These are phyloP conservation scores for Andrena hattorfiana DNA, from an alignment of 2,888 invertebrate species.

Conservation along the genomic window DNA sequence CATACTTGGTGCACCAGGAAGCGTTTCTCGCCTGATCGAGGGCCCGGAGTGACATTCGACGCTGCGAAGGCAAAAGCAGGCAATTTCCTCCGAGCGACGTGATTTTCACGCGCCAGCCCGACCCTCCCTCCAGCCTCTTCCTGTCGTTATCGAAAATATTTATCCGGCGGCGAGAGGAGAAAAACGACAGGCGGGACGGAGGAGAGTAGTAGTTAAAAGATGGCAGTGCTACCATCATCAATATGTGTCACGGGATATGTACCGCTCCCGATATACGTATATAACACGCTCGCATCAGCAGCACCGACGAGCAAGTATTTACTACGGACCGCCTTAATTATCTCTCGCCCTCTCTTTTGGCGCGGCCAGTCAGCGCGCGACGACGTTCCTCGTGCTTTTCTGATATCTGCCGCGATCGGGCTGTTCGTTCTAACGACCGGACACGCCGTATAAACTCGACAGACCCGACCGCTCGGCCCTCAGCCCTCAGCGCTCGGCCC, in stretches of 20 bases:
- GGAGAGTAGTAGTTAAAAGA: slow-evolving; percentile 76
- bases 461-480: neutral
- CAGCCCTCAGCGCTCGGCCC: neutral
- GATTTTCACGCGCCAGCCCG: slow-evolving; percentile 3
- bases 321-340: slow-evolving; percentile 83
- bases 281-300: slow-evolving; percentile 36
- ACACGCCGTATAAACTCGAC: slow-evolving; percentile 53
- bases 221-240: slow-evolving; percentile 81
- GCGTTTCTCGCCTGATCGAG: neutral
- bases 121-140: neutral
- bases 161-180: slow-evolving; percentile 43
- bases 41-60: slow-evolving; percentile 4
- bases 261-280: slow-evolving; percentile 63
- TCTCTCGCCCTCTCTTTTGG: slow-evolving; percentile 78
- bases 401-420: slow-evolving; percentile 73
- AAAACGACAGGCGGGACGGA: slow-evolving; percentile 15
- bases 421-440: slow-evolving; percentile 66
- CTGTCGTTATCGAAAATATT: slow-evolving; percentile 52
- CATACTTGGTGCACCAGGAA: slow-evolving; percentile 22
- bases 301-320: slow-evolving; percentile 70
- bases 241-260: slow-evolving; percentile 80
- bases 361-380: slow-evolving; percentile 52
- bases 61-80: neutral
- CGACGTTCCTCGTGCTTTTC: slow-evolving; percentile 56
- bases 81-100: slow-evolving; percentile 1